A percentile compares a stretch with the other conserved stretches of the same genome.
Conservation (phyloP, 2,113 vertebrate genomes). For the Prolemur simus region DNA sequence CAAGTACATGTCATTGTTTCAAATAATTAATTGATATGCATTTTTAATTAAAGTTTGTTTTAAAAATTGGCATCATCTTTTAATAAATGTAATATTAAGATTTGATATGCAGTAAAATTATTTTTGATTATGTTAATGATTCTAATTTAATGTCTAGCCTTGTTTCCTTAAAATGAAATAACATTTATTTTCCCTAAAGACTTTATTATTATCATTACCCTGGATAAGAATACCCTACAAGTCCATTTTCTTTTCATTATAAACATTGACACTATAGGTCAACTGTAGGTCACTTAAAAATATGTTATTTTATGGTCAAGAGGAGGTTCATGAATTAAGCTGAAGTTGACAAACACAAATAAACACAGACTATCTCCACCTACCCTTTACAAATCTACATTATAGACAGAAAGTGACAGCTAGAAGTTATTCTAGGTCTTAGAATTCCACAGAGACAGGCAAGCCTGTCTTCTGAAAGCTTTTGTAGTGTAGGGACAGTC, state of each 20-base stretch:
- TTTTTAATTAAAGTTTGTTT: not conserved
- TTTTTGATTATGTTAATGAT: not conserved
- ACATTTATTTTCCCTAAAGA: not conserved
- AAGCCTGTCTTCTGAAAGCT: slow-evolving; percentile 35
- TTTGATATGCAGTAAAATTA: not conserved
- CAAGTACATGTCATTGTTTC: not conserved
- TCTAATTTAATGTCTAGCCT: not conserved
- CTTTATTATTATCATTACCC: not conserved
- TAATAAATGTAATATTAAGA: not conserved
- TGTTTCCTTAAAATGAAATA: not conserved
- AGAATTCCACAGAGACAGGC: slow-evolving; percentile 47
- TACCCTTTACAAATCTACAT: not conserved
- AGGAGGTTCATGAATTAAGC: not conserved
- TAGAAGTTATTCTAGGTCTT: slow-evolving; percentile 25
- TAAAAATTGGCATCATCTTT: not conserved
- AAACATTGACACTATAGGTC: not conserved
- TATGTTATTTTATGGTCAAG: not conserved
- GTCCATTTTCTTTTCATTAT: not conserved
- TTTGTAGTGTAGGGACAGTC: slow-evolving; percentile 15
- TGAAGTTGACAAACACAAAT: not conserved
- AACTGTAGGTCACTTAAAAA: not conserved
- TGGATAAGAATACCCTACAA: not conserved
- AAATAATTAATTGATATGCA: not conserved
- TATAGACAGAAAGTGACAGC: slow-evolving; percentile 47
- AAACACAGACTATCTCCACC: accelerated